Evolutionary conservation across 2,888 invertebrate genomes (phyloP).

Genomic region (Eupithecia inturbata): DNA sequence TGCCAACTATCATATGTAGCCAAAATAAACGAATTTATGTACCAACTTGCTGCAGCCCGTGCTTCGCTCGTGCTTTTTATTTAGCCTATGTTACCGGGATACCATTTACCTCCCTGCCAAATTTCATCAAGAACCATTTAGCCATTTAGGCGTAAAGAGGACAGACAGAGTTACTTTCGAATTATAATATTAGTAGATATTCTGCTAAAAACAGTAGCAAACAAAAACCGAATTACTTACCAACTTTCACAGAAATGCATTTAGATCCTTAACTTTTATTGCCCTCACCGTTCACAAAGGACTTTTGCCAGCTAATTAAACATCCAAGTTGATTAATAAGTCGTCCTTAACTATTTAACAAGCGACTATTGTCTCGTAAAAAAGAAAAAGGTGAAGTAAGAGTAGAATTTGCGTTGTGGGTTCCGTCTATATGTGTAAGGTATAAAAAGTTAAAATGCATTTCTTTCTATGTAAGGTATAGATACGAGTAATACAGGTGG

Average conservation of each 20-base stretch:
- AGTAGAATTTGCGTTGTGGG: background rate
- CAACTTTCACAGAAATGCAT: conserved; percentile 18
- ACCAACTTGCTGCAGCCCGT: no score
- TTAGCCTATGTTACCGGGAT: no score
- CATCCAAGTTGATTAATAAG: conserved; percentile 75
- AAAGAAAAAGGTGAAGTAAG: conserved; percentile 18
- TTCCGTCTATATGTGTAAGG: background rate
- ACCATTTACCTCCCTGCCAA: no score
- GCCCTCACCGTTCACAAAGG: conserved; percentile 50
- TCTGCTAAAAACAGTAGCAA: background rate
- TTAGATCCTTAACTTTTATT: conserved; percentile 49
- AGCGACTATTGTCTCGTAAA: conserved; percentile 68
- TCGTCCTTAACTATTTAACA: conserved; percentile 74
- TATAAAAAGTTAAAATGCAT: background rate
- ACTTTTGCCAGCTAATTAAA: conserved; percentile 71
- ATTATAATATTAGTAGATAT: no score
- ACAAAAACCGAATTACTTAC: background rate
- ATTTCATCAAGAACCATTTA: no score
- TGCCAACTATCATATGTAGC: no score
- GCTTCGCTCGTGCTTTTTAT: no score
- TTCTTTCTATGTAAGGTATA: background rate
- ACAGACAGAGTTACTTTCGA: no score
- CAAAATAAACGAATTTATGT: no score
- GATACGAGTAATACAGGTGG: no score
- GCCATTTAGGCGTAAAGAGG: no score